phyloP scores from a whole-genome alignment of 2,888 invertebrate genomes.

The Phortica okadai region DNA sequence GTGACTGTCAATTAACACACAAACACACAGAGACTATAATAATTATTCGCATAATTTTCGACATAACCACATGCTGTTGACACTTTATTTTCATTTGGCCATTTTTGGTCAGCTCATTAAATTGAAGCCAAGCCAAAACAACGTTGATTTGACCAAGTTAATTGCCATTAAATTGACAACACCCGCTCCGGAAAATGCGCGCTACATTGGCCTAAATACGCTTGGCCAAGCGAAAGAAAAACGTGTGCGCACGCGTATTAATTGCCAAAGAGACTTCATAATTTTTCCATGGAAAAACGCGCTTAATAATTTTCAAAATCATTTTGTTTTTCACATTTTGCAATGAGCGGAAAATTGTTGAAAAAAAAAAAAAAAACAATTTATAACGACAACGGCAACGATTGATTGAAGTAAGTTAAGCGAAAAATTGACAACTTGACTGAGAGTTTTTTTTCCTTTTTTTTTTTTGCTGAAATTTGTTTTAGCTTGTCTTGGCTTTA shows the following conservation, averaged over 20 bases:
- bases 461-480: neutral
- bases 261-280: slow-evolving; percentile 68
- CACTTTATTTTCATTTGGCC: slow-evolving; percentile 60
- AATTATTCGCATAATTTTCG: slow-evolving; percentile 32
- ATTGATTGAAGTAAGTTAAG: slow-evolving; percentile 70
- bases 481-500: neutral
- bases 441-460: neutral
- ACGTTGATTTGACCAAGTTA: slow-evolving; percentile 51
- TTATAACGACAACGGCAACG: slow-evolving; percentile 42
- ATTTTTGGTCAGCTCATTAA: slow-evolving; percentile 73
- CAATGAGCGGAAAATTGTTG: slow-evolving; percentile 53
- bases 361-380: slow-evolving; percentile 51
- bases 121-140: slow-evolving; percentile 50
- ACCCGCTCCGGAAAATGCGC: slow-evolving; percentile 41
- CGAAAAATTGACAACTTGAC: slow-evolving; percentile 63
- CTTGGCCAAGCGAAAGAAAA: neutral
- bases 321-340: neutral
- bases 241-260: slow-evolving; percentile 60
- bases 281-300: slow-evolving; percentile 47
- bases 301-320: slow-evolving; percentile 39
- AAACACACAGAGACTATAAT: neutral
- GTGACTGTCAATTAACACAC: slow-evolving; percentile 13
- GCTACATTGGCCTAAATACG: neutral
- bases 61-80: slow-evolving; percentile 2
- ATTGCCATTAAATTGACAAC: slow-evolving; percentile 72